Percentiles rank a stretch among this genome's conserved stretches.
These are phyloP conservation scores for Bubalus kerabau DNA, from an alignment of 2,113 vertebrate species.

Conservation along the genomic window DNA sequence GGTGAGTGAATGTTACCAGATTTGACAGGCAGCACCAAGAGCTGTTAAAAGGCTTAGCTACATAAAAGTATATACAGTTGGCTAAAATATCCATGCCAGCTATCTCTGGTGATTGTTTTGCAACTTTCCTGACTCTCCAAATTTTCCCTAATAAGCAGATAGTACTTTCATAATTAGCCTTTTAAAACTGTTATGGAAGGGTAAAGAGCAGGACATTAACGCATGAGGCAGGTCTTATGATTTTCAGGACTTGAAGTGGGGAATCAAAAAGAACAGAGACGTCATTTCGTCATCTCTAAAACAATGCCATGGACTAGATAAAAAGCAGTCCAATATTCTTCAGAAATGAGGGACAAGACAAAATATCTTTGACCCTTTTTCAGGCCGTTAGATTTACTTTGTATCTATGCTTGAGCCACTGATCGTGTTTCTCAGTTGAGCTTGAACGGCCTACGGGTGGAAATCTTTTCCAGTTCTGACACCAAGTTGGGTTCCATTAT, in stretches of 20 bases:
- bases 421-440: neutral
- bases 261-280: neutral
- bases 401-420: neutral
- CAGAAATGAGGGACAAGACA: neutral
- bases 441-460: neutral
- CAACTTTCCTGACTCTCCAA: neutral
- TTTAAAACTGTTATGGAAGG: neutral
- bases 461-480: neutral
- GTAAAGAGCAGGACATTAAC: neutral
- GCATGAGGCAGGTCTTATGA: neutral
- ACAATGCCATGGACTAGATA: neutral
- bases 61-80: fast-evolving
- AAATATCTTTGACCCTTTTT: neutral
- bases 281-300: neutral
- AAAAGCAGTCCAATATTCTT: neutral
- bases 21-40: neutral
- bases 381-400: neutral
- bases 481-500: neutral
- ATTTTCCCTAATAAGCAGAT: neutral
- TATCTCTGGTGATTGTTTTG: neutral
- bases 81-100: neutral
- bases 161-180: neutral
- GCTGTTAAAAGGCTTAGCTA: neutral
- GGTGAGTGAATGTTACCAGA: neutral
- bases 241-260: neutral